phyloP scores from a whole-genome alignment of 2,888 invertebrate species.

The Leistus spinibarbis region DNA sequence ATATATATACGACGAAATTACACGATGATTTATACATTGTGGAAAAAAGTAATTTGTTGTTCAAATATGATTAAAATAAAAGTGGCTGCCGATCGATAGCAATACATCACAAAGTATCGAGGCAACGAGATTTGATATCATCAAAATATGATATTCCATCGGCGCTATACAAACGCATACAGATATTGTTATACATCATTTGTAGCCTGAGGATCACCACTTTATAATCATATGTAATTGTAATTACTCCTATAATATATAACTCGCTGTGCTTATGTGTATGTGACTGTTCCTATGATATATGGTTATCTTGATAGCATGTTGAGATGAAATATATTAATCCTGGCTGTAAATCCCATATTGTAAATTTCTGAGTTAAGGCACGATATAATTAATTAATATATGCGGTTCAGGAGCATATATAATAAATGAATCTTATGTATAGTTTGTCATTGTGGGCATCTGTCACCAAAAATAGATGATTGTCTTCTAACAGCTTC shows the following conservation, averaged over 20 bases:
- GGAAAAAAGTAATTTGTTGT: constrained; percentile 28
- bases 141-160: constrained; percentile 3
- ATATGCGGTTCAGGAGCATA: not conserved
- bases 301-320: constrained; percentile 20
- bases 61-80: constrained; percentile 29
- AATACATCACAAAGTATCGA: constrained; percentile 21
- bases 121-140: not conserved
- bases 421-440: not conserved
- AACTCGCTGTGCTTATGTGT: not conserved
- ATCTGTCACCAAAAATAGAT: not conserved
- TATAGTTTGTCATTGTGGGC: not conserved
- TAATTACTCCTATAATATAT: constrained; percentile 23
- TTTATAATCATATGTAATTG: constrained; percentile 18
- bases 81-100: constrained; percentile 12
- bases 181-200: constrained; percentile 15
- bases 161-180: not conserved
- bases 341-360: constrained; percentile 10
- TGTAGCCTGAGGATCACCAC: constrained; percentile 1
- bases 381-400: constrained; percentile 16
- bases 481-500: not conserved
- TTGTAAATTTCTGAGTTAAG: constrained; percentile 14
- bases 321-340: constrained; percentile 23
- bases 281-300: constrained; percentile 2
- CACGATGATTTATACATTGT: constrained; percentile 14
- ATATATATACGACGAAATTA: constrained; percentile 17